Evolutionary conservation across 2,888 invertebrate genomes (phyloP).

Genomic region (Tenthredo amoena): DNA sequence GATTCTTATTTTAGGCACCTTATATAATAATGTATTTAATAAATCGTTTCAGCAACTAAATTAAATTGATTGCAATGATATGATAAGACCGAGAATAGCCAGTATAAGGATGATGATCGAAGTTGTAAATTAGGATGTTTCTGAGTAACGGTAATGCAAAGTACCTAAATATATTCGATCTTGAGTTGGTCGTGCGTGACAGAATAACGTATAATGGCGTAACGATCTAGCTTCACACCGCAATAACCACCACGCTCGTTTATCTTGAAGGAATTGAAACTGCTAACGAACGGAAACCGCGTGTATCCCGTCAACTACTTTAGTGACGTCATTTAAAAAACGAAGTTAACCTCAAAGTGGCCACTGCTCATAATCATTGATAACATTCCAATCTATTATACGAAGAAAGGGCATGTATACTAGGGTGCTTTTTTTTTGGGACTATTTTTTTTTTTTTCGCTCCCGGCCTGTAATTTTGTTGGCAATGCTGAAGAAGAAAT

Average conservation of each 20-base stretch:
- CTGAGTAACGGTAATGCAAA: neutral
- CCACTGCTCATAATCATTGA: neutral
- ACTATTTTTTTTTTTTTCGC: too few relatives aligned
- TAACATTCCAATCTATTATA: slow-evolving; percentile 22
- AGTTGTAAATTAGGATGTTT: neutral
- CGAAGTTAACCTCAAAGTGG: neutral
- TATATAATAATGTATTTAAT: too few relatives aligned
- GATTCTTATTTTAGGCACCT: too few relatives aligned
- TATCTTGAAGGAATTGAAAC: slow-evolving; percentile 36
- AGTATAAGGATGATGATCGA: neutral
- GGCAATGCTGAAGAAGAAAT: too few relatives aligned
- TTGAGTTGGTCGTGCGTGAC: neutral
- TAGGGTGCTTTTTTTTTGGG: too few relatives aligned
- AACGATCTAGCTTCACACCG: slow-evolving; percentile 4
- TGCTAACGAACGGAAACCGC: slow-evolving; percentile 33
- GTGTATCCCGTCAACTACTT: slow-evolving; percentile 31
- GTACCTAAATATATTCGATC: neutral
- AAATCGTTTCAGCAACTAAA: too few relatives aligned
- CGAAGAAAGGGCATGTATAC: neutral
- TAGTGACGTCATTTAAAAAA: neutral
- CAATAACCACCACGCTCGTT: slow-evolving; percentile 1
- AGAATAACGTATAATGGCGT: neutral
- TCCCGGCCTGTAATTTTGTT: too few relatives aligned
- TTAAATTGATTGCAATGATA: too few relatives aligned
- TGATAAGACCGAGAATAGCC: neutral